Conservation (phyloP, 2,113 vertebrate genomes). For the Acanthisitta chloris region DNA sequence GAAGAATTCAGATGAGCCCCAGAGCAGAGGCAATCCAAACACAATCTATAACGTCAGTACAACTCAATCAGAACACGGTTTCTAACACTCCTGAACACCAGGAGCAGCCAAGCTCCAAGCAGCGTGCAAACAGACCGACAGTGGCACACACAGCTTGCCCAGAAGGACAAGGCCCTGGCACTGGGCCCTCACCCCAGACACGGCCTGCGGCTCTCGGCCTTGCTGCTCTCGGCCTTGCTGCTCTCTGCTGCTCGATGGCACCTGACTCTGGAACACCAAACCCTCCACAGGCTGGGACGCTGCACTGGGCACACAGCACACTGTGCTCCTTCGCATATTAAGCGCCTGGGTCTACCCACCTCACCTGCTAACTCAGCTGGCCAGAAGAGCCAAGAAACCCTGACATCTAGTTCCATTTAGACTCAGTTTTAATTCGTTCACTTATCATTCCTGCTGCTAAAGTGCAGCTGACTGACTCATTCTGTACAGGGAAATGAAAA, state of each 20-base stretch:
- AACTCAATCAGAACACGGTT: not conserved
- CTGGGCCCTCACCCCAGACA: no score
- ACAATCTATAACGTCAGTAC: fast-evolving
- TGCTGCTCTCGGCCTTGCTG: no score
- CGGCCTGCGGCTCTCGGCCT: no score
- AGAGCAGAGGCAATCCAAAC: not conserved
- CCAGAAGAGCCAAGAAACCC: not conserved
- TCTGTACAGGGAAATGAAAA: not conserved
- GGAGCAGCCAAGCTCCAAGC: not conserved
- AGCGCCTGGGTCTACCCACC: not conserved
- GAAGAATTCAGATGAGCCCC: not conserved
- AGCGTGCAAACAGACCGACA: not conserved
- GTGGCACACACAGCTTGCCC: not conserved
- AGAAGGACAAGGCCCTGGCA: not conserved
- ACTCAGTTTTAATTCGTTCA: not conserved
- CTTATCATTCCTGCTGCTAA: not conserved
- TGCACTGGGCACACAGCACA: not conserved
- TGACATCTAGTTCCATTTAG: not conserved
- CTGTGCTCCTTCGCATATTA: not conserved
- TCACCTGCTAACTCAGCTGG: not conserved
- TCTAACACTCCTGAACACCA: not conserved
- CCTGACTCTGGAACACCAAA: not conserved
- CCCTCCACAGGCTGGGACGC: not conserved
- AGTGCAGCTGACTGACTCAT: not conserved
- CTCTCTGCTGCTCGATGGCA: not conserved